Evolutionary conservation across 2,797 vertebrate genomes (phyloP).

Genomic region (Oophaga sylvatica): DNA sequence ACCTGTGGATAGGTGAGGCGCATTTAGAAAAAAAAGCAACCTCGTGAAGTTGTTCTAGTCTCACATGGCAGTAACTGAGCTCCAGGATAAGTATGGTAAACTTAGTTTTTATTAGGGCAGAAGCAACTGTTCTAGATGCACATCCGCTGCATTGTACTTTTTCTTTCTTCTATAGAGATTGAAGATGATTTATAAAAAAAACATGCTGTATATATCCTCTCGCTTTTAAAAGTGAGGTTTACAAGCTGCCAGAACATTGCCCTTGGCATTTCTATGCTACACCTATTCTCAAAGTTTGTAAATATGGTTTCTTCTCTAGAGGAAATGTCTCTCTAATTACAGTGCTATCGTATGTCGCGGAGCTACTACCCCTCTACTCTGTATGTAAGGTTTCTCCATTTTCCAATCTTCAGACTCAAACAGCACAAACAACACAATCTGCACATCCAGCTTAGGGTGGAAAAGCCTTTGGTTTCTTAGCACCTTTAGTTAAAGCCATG

Average conservation of each 20-base stretch:
- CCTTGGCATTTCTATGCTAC: neutral
- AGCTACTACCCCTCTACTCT: neutral
- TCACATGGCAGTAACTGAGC: neutral
- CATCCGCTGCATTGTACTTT: neutral
- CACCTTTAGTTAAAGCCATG: too few relatives aligned
- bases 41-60: too few relatives aligned
- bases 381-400: neutral
- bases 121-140: neutral
- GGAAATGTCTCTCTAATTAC: conserved; percentile 4
- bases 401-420: neutral
- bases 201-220: neutral
- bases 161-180: neutral
- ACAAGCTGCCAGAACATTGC: conserved; percentile 2
- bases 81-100: neutral
- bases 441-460: too few relatives aligned
- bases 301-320: neutral
- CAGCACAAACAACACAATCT: neutral
- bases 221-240: neutral
- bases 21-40: too few relatives aligned
- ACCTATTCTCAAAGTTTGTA: neutral
- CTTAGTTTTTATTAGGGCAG: neutral
- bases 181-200: neutral
- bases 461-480: too few relatives aligned
- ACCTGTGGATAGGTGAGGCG: too few relatives aligned
- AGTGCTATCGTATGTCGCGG: neutral